Evolutionary conservation across 2,888 invertebrate species (phyloP).

Genomic region (Erebia aethiops): DNA sequence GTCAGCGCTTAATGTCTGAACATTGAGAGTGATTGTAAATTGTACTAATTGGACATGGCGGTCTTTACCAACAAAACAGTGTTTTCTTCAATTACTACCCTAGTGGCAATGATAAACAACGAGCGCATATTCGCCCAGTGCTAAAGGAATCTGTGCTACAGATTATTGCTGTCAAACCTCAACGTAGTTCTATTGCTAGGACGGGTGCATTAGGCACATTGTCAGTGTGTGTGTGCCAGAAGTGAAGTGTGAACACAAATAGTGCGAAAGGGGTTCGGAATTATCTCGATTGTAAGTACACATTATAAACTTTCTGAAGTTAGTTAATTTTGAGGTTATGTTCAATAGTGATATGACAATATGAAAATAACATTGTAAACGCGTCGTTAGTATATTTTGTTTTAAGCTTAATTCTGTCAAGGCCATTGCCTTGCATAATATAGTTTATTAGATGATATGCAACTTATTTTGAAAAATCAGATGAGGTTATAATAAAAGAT

Average conservation of each 20-base stretch:
- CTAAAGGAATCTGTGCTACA: conserved; percentile 58
- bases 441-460: neutral
- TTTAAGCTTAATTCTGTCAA: conserved; percentile 15
- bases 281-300: conserved; percentile 73
- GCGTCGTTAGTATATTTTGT: conserved; percentile 27
- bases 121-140: conserved; percentile 62
- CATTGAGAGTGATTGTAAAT: conserved; percentile 76
- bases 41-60: conserved; percentile 80
- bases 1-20: conserved; percentile 72
- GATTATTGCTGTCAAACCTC: conserved; percentile 55
- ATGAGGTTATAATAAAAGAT: too few species aligned
- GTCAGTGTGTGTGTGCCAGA: conserved; percentile 68
- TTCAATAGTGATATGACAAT: conserved; percentile 42
- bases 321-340: conserved; percentile 76
- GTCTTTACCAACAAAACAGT: conserved; percentile 72
- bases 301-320: conserved; percentile 44
- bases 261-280: conserved; percentile 72
- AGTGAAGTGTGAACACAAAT: conserved; percentile 79
- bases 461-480: neutral
- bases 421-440: conserved; percentile 16
- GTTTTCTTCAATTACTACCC: conserved; percentile 67
- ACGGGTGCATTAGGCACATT: conserved; percentile 72
- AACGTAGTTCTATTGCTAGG: conserved; percentile 59
- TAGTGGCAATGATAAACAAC: conserved; percentile 64
- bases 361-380: conserved; percentile 28